A percentile compares a stretch with the other conserved stretches of the same genome.
phyloP scores from a whole-genome alignment of 2,888 invertebrate genomes.

The Drosophila colorata region DNA sequence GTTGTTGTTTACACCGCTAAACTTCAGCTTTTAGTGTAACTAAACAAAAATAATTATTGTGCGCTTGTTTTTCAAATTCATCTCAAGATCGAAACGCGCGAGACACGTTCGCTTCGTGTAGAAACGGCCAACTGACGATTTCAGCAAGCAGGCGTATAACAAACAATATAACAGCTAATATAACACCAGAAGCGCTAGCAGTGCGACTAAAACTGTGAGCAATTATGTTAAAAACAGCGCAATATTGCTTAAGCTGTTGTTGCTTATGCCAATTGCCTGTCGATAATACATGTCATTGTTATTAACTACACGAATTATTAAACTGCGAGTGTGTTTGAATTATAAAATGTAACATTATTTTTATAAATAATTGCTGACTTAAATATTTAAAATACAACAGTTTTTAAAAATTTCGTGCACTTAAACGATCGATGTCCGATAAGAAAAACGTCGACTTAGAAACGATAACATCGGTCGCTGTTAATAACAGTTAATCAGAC shows the following conservation, averaged over 20 bases:
- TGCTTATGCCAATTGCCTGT: neutral
- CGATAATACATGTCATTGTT: neutral
- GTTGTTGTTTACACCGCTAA: neutral
- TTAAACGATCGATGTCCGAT: neutral
- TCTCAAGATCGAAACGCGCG: constrained; percentile 50
- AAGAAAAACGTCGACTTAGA: neutral
- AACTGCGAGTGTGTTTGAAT: no score
- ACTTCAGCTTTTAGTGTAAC: constrained; percentile 43
- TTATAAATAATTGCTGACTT: no score
- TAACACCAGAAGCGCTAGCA: constrained; percentile 24
- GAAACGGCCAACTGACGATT: constrained; percentile 57
- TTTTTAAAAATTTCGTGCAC: neutral
- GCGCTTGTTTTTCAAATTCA: constrained; percentile 22
- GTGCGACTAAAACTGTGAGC: constrained; percentile 77
- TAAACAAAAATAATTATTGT: constrained; percentile 35
- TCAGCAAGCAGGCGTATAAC: constrained; percentile 51
- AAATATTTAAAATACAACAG: neutral
- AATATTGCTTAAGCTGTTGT: constrained; percentile 8
- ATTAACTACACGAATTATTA: no score
- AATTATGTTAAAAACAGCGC: constrained; percentile 20
- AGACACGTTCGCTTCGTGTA: constrained; percentile 45
- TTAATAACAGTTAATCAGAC: neutral
- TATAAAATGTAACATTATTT: no score
- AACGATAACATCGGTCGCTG: neutral
- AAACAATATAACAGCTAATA: constrained; percentile 43